Conservation (phyloP, 2,888 invertebrate species). For the Electrophaes corylata region DNA sequence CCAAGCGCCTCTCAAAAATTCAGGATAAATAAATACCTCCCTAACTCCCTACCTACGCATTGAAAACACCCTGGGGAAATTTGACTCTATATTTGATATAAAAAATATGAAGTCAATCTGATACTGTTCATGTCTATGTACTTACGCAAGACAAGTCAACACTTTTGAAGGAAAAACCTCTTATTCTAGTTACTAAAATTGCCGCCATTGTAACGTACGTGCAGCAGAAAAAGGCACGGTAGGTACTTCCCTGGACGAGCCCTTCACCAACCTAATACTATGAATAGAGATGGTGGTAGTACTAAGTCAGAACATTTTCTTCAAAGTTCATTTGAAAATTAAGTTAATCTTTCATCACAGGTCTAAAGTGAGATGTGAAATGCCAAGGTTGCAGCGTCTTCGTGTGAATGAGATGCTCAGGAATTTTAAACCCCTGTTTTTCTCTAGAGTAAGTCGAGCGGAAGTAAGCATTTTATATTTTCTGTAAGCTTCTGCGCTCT, state of each 20-base stretch:
- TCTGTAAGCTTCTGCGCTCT: not conserved
- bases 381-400: constrained; percentile 24
- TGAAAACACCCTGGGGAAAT: constrained; percentile 1
- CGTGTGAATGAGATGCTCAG: constrained; percentile 17
- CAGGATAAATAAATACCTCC: not conserved
- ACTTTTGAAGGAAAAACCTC: not conserved
- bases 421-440: not conserved
- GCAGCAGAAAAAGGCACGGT: too few relatives aligned
- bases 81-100: not conserved
- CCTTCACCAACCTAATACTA: too few relatives aligned
- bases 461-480: too few relatives aligned
- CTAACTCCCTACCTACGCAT: not conserved
- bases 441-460: not conserved
- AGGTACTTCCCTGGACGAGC: too few relatives aligned
- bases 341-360: constrained; percentile 22
- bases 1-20: not conserved
- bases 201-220: too few relatives aligned
- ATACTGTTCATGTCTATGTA: not conserved
- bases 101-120: not conserved
- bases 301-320: too few relatives aligned
- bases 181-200: not conserved
- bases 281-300: too few relatives aligned
- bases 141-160: not conserved
- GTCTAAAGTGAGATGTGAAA: constrained; percentile 26
- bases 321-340: not conserved